A percentile compares a stretch with the other conserved stretches of the same genome.
These are phyloP conservation scores for Tokudaia muenninki DNA, from an alignment of 2,797 vertebrate species.

Conservation along the genomic window DNA sequence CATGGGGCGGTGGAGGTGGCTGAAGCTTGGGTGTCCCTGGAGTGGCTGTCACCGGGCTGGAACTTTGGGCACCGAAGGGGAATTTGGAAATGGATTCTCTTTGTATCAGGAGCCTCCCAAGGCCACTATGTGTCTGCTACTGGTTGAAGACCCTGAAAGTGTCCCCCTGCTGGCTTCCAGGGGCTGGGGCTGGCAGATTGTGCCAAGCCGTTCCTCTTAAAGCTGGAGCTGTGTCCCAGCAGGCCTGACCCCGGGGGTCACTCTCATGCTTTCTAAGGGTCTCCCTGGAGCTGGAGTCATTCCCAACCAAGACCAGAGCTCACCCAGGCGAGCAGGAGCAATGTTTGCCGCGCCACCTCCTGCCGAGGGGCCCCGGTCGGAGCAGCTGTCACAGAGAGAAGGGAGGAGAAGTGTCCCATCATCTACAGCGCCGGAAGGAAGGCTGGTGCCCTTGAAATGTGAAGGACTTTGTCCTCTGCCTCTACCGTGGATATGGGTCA, in stretches of 20 bases:
- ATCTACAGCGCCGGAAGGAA: not conserved
- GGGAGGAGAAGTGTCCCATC: not conserved
- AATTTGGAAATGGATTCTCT: not conserved
- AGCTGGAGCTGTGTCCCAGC: not conserved
- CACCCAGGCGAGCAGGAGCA: too few relatives aligned
- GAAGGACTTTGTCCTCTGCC: accelerated
- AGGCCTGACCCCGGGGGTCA: not conserved
- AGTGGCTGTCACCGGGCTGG: accelerated
- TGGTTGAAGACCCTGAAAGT: not conserved
- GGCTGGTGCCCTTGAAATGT: accelerated
- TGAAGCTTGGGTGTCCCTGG: not conserved
- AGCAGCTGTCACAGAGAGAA: accelerated
- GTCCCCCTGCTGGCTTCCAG: accelerated
- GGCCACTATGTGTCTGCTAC: not conserved
- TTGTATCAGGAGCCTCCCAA: not conserved
- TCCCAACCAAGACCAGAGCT: not conserved
- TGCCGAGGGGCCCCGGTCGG: not conserved
- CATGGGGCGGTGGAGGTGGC: not conserved
- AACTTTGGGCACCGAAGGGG: too few relatives aligned
- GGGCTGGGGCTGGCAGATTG: not conserved
- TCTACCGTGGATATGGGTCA: not conserved
- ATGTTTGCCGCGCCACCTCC: not conserved
- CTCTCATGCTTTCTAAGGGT: not conserved
- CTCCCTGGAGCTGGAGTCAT: not conserved
- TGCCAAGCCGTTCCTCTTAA: accelerated